phyloP scores from a whole-genome alignment of 2,888 invertebrate species.

The Nemapogon koenigi region DNA sequence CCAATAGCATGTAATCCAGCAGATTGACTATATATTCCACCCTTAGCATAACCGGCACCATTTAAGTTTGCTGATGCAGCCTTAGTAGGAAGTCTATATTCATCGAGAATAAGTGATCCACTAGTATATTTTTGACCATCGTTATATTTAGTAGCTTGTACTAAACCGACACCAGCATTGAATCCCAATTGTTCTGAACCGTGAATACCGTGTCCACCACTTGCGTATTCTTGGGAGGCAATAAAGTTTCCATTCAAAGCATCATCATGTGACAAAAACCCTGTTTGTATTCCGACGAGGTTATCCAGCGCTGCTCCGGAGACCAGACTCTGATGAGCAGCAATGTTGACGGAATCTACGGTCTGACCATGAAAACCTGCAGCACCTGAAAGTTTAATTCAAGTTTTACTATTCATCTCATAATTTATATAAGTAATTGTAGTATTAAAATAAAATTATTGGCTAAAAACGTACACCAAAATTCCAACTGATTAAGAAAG shows the following conservation, averaged over 20 bases:
- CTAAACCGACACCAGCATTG: constrained; percentile 27
- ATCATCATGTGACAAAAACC: constrained; percentile 36
- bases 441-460: too few relatives aligned
- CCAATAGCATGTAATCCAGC: neutral
- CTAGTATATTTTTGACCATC: constrained; percentile 37
- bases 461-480: too few relatives aligned
- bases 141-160: constrained; percentile 37
- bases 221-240: constrained; percentile 40
- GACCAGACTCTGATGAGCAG: constrained; percentile 49
- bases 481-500: too few relatives aligned
- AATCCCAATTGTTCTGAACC: constrained; percentile 21
- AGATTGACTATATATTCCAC: constrained; percentile 17
- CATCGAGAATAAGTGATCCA: constrained; percentile 49
- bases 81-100: constrained; percentile 40
- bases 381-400: constrained; percentile 40
- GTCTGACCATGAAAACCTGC: constrained; percentile 53
- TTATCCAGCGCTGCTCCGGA: constrained; percentile 53
- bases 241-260: constrained; percentile 45
- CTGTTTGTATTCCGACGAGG: constrained; percentile 49
- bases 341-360: constrained; percentile 51
- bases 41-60: constrained; percentile 16
- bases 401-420: too few relatives aligned
- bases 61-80: neutral
- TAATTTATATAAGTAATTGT: too few relatives aligned
- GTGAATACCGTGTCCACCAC: constrained; percentile 16